A percentile compares a stretch with the other conserved stretches of the same genome.
Evolutionary conservation across 2,797 vertebrate species (phyloP).

Genomic region (Spea hammondii): DNA sequence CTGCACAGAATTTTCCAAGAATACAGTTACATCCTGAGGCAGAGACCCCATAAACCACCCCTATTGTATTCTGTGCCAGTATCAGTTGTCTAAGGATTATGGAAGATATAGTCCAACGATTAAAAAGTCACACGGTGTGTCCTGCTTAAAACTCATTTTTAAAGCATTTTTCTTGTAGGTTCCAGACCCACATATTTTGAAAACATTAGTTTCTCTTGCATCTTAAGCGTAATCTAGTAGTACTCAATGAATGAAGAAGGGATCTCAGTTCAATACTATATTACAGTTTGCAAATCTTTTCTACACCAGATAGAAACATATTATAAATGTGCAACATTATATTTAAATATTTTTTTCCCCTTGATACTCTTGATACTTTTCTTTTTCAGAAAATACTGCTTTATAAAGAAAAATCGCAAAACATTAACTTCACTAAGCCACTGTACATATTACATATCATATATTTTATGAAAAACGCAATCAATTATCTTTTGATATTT

Average conservation of each 20-base stretch:
- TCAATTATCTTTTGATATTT: conserved; percentile 61
- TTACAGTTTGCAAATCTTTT: conserved; percentile 29
- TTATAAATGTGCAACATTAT: not conserved
- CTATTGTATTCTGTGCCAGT: too few species aligned
- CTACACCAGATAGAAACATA: not conserved
- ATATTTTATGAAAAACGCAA: conserved; percentile 62
- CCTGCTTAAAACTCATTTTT: conserved; percentile 15
- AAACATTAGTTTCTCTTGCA: conserved; percentile 29
- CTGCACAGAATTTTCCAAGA: too few species aligned
- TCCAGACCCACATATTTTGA: conserved; percentile 34
- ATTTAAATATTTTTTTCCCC: conserved; percentile 2
- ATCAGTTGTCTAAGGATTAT: not conserved
- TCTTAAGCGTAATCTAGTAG: conserved; percentile 33
- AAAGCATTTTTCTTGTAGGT: conserved; percentile 30
- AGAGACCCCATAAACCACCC: too few species aligned
- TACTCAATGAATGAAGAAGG: not conserved
- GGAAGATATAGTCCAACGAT: not conserved
- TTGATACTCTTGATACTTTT: not conserved
- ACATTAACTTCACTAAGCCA: conserved; percentile 50
- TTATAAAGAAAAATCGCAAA: conserved; percentile 25
- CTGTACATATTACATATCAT: conserved; percentile 47
- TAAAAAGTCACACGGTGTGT: not conserved
- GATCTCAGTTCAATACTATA: conserved; percentile 16
- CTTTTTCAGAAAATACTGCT: conserved; percentile 28
- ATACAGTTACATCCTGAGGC: too few species aligned